Base-by-base conservation (phyloP, 2,113 vertebrate species). In the Corythaixoides concolor region DNA sequence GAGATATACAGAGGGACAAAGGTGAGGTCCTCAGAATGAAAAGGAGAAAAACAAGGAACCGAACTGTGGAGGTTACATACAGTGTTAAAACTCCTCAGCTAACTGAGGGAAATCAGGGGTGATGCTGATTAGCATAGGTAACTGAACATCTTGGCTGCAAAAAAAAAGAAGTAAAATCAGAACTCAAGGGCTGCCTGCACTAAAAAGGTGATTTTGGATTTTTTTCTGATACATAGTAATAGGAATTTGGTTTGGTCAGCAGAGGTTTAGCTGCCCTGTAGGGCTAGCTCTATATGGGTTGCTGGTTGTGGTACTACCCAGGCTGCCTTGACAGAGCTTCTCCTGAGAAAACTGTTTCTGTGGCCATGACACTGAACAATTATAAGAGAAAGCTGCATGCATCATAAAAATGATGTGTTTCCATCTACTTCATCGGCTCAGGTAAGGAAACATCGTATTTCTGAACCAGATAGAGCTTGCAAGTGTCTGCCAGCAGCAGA, bases 361-460 rank as follows among this genome's bases (percentile, higher is more conserved):
- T 72, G 75, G 21, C 39, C 13, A 2, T 28, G 21, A 37, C 39
- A 45, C 8, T 41, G 45, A 56, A 49, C 12, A 52, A 5, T 28
- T 68, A 8, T 12, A 64, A 72, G 35, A 75, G 75, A 67, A 88
- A 60, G 4, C 49, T 43, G 18, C 15, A 12, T 23, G 15, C 28
- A 27, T 5, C 12, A 49, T 39, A 11, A 68, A 52, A 92, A 55
- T 15, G 0, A 9, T 6, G 5, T n/a, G 13, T 45, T 91, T 72
- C 27, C n/a, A 32, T 63, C 58, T 60, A 3, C 19, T 82, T 45
- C 1, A 1, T 68, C 22, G n/a, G 27, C 55, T 83, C 50, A 64
- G 66, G 24, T 43, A 27, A 59, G 27, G 52, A 80, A 23, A 33
- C 0, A 0, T 15, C 3, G 0, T 67, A 14, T 73, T 91, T 11